Conservation (phyloP, 2,797 vertebrate species). For the Labeo calbasu region DNA sequence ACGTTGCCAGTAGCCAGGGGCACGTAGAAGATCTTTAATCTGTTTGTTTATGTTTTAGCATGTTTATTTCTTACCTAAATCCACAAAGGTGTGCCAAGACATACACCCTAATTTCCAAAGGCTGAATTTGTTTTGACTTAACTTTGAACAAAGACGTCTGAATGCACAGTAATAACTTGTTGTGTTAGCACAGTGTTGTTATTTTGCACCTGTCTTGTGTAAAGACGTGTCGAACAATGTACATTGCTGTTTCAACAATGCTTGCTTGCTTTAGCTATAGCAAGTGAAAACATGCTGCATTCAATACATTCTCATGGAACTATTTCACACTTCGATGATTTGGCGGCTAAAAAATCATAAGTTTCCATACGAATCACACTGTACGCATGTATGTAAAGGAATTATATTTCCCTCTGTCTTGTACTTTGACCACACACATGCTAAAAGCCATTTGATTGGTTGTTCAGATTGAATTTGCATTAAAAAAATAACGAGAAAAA, state of each 20-base stretch:
- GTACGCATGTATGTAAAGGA: no score
- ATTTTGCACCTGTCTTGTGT: conserved; percentile 4
- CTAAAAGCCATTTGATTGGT: no score
- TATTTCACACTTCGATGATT: neutral
- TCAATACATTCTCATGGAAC: neutral
- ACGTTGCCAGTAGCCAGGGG: conserved; percentile 7
- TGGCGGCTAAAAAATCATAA: neutral
- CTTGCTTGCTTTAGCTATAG: neutral
- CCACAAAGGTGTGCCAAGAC: conserved; percentile 34
- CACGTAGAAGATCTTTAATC: neutral
- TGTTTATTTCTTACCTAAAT: conserved; percentile 24
- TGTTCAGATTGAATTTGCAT: no score
- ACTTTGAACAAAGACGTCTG: conserved; percentile 16
- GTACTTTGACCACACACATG: no score
- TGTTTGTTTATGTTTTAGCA: conserved; percentile 12
- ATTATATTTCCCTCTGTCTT: no score
- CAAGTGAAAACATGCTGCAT: neutral
- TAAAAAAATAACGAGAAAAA: no score
- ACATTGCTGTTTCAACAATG: neutral
- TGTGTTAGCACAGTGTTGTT: neutral
- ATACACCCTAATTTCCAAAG: conserved; percentile 17
- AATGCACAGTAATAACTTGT: neutral
- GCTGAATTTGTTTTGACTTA: neutral
- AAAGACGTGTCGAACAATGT: neutral
- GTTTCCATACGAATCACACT: no score